phyloP scores from a whole-genome alignment of 2,797 vertebrate species.

The Remorina albescens region DNA sequence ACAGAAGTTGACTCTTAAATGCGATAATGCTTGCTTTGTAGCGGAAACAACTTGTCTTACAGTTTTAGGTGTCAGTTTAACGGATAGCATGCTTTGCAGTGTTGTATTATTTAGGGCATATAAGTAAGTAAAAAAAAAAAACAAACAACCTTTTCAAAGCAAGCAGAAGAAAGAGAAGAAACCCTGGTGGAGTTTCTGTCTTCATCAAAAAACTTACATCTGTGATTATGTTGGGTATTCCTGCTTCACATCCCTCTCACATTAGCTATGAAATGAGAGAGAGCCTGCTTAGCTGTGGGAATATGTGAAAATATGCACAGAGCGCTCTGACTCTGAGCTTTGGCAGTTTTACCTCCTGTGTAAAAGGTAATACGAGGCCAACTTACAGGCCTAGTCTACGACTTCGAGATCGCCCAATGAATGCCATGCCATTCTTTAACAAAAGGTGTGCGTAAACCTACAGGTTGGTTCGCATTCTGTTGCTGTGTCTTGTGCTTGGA shows the following conservation, averaged over 20 bases:
- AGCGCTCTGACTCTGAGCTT: constrained; percentile 5
- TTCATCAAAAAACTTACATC: constrained; percentile 13
- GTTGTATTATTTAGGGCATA: constrained; percentile 15
- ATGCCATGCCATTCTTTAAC: constrained; percentile 50
- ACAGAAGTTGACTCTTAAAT: constrained; percentile 22
- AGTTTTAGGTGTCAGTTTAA: constrained; percentile 19
- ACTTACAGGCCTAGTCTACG: constrained; percentile 23
- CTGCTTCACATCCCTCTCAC: constrained; percentile 22
- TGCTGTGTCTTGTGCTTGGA: constrained; percentile 47
- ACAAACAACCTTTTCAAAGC: constrained; percentile 18
- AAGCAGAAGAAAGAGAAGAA: constrained; percentile 21
- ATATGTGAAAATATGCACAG: constrained; percentile 5
- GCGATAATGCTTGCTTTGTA: constrained; percentile 43
- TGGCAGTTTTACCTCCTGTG: constrained; percentile 1
- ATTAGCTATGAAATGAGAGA: constrained; percentile 12
- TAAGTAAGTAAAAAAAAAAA: constrained; percentile 11
- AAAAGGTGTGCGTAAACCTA: constrained; percentile 59
- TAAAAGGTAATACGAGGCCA: constrained; percentile 7
- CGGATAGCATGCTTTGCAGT: constrained; percentile 22
- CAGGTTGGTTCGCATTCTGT: constrained; percentile 42
- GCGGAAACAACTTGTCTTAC: not conserved
- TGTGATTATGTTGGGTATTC: constrained; percentile 2
- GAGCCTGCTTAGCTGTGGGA: not conserved
- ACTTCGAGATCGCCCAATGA: constrained; percentile 37
- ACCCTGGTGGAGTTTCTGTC: constrained; percentile 30